Evolutionary conservation across 2,888 invertebrate species (phyloP), one percentile per base, ranked within the genome.

Genomic region (Ceratothoa steindachneri): DNA sequence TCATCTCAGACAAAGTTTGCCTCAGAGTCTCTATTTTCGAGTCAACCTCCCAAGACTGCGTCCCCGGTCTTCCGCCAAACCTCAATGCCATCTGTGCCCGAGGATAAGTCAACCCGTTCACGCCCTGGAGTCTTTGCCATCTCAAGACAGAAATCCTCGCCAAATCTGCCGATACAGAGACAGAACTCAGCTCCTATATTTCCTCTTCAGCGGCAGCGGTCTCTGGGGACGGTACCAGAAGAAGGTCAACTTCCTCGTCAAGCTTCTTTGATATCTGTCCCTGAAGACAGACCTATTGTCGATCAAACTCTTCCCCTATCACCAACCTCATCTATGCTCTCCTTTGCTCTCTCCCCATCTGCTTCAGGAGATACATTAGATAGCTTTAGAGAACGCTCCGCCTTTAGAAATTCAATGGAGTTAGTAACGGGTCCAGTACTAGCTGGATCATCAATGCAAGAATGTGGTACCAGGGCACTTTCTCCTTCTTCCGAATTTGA

Each of bases 261-360:
- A 60, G 41, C 41, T 15, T 79, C 79, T 15, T 53, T 75, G 24
- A 74, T 70, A 51, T 79, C 79, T 15, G 76, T 79, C 19, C 75
- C 76, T 52, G 79, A 79, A 52, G 74, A 79, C n/a, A 52, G 79
- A 19, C 76, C 71, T 19, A 24, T 79, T 12, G 76, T 65, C 1
- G 79, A 79, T 52, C 70, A 70, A 22, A 79, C 79, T 3, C 68
- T 79, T 22, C 75, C 79, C 2, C 51, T 79, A 29, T 79, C 79
- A n/a, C 79, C 79, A 3, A 64, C 76, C 5, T 69, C 72, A 15
- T 79, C 79, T 2, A 66, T 79, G 76, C 69, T 73, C 24, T 71
- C 73, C 31, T 74, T 79, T 30, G 74, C 74, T 9, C 41, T 73
- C 5, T 76, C 76, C 9, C 69, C 72, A 7, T 73, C 66, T 12